These are phyloP conservation scores for Linurgus olivaceus DNA, from an alignment of 2,797 vertebrate genomes.

Conservation along the genomic window DNA sequence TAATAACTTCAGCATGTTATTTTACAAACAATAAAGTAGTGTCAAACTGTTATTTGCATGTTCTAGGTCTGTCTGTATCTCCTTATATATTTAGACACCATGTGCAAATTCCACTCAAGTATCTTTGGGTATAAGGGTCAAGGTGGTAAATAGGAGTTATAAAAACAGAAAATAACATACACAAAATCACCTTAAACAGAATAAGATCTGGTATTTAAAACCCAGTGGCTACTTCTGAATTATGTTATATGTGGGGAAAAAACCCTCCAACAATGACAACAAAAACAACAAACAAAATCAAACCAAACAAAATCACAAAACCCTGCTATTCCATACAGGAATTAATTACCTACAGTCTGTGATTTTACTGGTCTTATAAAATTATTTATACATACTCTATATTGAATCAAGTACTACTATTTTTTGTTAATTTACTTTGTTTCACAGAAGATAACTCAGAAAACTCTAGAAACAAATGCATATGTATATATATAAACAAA, in stretches of 20 bases:
- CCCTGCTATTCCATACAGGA: not conserved
- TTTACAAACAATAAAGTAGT: not conserved
- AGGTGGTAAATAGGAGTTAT: not conserved
- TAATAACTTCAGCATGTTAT: not conserved
- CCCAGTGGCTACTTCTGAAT: not conserved
- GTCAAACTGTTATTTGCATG: not conserved
- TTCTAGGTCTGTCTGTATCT: not conserved
- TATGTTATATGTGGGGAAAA: rapidly evolving
- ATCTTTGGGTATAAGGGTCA: not conserved
- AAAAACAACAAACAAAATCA: not conserved
- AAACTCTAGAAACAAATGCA: not conserved
- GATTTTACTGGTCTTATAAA: not conserved
- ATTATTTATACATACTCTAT: not conserved
- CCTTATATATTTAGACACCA: not conserved
- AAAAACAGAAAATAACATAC: not conserved
- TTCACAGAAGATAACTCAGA: not conserved
- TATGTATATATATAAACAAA: not conserved
- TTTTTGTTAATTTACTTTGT: not conserved
- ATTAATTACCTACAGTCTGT: not conserved
- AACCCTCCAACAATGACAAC: not conserved
- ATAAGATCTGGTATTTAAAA: not conserved
- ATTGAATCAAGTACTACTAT: not conserved
- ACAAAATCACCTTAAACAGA: not conserved
- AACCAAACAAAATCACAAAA: not conserved
- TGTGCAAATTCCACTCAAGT: not conserved